Conservation (phyloP, 2,888 invertebrate genomes). For the Drymonia ruficornis region DNA sequence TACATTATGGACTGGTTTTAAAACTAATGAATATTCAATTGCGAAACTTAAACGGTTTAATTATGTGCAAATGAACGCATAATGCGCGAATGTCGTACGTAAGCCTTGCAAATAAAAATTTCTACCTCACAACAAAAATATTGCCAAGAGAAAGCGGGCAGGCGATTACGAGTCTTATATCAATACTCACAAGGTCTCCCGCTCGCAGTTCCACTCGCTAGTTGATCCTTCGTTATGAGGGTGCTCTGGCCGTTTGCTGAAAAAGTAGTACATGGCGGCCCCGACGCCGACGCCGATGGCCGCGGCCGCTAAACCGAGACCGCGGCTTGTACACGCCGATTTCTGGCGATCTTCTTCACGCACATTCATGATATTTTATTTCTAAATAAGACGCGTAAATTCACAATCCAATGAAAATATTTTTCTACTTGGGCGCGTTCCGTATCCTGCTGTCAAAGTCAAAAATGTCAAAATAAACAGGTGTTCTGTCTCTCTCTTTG, state of each 20-base stretch:
- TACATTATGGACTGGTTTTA: neutral
- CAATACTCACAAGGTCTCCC: conserved; percentile 55
- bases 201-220: conserved; percentile 56
- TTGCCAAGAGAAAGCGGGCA: conserved; percentile 27
- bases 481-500: neutral
- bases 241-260: conserved; percentile 63
- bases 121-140: conserved; percentile 14
- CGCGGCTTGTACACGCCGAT: conserved; percentile 64
- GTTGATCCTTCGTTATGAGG: conserved; percentile 62
- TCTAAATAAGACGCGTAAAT: conserved; percentile 20
- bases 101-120: neutral
- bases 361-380: conserved; percentile 59
- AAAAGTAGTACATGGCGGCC: conserved; percentile 75
- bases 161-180: conserved; percentile 21
- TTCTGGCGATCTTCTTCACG: conserved; percentile 68
- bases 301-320: conserved; percentile 70
- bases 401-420: conserved; percentile 19
- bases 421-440: conserved; percentile 17
- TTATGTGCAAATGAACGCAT: neutral
- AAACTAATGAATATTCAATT: neutral
- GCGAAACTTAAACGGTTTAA: neutral
- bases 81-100: neutral
- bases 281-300: conserved; percentile 77
- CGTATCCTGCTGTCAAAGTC: conserved; percentile 5
- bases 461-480: neutral